Conservation (phyloP, 2,797 vertebrate genomes). For the Tachyglossus aculeatus region DNA sequence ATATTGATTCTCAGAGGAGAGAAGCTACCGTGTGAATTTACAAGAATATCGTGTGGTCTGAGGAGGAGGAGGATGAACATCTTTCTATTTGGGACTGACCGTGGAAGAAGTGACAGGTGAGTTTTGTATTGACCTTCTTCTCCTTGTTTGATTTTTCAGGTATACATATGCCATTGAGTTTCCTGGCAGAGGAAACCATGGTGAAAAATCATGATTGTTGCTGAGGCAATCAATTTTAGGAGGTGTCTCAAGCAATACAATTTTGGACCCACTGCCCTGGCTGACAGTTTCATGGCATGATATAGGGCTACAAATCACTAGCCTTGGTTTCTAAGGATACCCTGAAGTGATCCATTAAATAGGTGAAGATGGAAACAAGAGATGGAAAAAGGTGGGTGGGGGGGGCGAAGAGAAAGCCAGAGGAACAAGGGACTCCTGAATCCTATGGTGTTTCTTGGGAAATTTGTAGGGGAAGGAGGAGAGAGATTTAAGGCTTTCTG, state of each 20-base stretch:
- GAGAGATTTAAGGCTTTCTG: no score
- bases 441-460: background rate
- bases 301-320: background rate
- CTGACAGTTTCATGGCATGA: background rate
- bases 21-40: no score
- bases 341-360: background rate
- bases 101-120: background rate
- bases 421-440: background rate
- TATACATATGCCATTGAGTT: background rate
- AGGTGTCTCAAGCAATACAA: background rate
- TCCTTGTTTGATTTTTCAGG: background rate
- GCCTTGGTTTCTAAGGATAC: background rate
- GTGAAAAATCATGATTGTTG: background rate
- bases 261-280: background rate
- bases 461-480: no score
- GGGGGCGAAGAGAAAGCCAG: background rate
- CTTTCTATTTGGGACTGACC: no score
- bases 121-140: background rate
- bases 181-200: background rate
- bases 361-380: no score
- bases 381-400: no score
- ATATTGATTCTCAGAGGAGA: no score
- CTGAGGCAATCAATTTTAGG: background rate
- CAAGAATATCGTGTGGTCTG: no score
- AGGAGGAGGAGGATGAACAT: no score